These are phyloP conservation scores for Meiosimyza decipiens DNA, from an alignment of 2,888 invertebrate genomes.

Conservation along the genomic window DNA sequence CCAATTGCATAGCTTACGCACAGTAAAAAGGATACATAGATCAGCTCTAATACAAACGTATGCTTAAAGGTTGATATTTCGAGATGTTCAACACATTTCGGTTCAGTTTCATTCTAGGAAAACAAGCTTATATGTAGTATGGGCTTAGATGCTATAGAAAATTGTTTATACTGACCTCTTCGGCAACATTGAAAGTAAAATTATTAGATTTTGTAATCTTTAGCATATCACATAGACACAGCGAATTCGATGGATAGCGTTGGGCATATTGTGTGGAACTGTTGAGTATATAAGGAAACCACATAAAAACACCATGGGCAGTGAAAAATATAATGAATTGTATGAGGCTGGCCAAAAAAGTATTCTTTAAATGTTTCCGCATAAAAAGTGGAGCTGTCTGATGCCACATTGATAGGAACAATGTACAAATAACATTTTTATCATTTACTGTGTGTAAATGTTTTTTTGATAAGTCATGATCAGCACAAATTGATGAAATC, in stretches of 20 bases:
- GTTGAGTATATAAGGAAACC: slow-evolving; percentile 62
- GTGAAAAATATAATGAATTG: slow-evolving; percentile 60
- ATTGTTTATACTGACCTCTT: not conserved
- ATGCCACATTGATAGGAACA: slow-evolving; percentile 54
- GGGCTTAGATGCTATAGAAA: not conserved
- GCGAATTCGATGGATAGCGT: slow-evolving; percentile 43
- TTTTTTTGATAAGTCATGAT: slow-evolving; percentile 17
- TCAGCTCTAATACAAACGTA: slow-evolving; percentile 53
- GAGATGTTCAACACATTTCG: slow-evolving; percentile 47
- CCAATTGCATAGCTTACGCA: slow-evolving; percentile 50
- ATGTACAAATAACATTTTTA: slow-evolving; percentile 7
- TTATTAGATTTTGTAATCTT: slow-evolving; percentile 43
- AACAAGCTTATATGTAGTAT: not conserved
- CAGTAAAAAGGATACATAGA: slow-evolving; percentile 50
- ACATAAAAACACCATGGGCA: slow-evolving; percentile 61
- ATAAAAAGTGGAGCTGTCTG: slow-evolving; percentile 62
- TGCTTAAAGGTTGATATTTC: slow-evolving; percentile 56
- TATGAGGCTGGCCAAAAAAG: slow-evolving; percentile 55
- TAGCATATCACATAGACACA: slow-evolving; percentile 56
- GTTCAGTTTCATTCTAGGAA: slow-evolving; percentile 26
- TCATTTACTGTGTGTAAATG: not conserved
- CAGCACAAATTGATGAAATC: slow-evolving; percentile 11
- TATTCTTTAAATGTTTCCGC: slow-evolving; percentile 52
- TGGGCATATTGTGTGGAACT: slow-evolving; percentile 53
- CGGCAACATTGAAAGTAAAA: slow-evolving; percentile 26